These are phyloP conservation scores for Melanaphis sacchari DNA, from an alignment of 1,140 invertebrate genomes.

Conservation along the genomic window DNA sequence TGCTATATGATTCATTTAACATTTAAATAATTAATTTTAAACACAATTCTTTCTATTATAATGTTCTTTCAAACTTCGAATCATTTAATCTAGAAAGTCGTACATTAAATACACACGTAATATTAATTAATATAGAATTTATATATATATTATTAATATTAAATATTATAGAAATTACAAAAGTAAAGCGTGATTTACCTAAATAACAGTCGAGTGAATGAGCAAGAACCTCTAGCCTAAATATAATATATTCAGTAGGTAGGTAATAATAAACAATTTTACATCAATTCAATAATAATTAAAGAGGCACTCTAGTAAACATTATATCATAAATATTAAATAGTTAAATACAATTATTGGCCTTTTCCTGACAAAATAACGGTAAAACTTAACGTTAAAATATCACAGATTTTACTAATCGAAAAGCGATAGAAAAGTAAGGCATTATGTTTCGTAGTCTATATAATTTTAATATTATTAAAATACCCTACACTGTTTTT, in stretches of 20 bases:
- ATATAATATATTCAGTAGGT: not conserved
- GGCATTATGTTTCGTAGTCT: conserved; percentile 39
- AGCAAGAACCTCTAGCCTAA: conserved; percentile 54
- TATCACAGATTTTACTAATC: conserved; percentile 51
- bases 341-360: not conserved
- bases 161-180: conserved; percentile 22
- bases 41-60: not conserved
- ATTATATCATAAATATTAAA: not conserved
- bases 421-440: conserved; percentile 52
- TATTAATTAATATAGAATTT: not conserved
- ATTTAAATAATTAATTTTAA: not conserved
- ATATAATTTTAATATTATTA: conserved; percentile 30
- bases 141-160: not conserved
- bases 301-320: conserved; percentile 21
- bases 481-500: conserved; percentile 27
- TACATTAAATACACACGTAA: not conserved
- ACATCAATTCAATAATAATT: not conserved
- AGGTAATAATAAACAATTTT: conserved; percentile 18
- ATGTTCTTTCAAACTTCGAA: not conserved
- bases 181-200: conserved; percentile 52
- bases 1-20: not conserved
- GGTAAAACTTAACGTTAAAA: conserved; percentile 29
- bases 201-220: conserved; percentile 56
- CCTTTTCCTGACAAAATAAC: not conserved
- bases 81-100: conserved; percentile 17